A percentile compares a stretch with the other conserved stretches of the same genome.
Conservation (phyloP, 2,797 vertebrate species). For the Stomatorhinus walkeri region DNA sequence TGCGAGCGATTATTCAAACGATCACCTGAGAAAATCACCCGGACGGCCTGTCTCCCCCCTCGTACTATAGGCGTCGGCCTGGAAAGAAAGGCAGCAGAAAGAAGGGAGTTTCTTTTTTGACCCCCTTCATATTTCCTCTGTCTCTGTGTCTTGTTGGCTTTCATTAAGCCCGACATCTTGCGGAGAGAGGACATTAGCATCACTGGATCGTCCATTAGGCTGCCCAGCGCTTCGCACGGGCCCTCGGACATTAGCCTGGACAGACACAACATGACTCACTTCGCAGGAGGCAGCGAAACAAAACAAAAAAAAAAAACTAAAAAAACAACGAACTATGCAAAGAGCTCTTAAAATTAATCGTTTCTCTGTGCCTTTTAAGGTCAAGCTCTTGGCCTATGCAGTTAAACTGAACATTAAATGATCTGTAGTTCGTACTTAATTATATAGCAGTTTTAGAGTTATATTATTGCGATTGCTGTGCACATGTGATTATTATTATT, state of each 20-base stretch:
- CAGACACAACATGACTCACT: constrained; percentile 47
- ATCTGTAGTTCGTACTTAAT: background rate
- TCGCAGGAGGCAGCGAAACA: constrained; percentile 38
- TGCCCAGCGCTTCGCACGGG: constrained; percentile 33
- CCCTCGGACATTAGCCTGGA: constrained; percentile 36
- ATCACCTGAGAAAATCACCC: background rate
- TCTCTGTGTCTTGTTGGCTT: constrained; percentile 40
- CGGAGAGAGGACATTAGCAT: constrained; percentile 52
- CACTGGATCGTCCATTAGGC: constrained; percentile 44
- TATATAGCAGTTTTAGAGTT: background rate
- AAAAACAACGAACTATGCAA: constrained; percentile 41
- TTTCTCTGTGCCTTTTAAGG: constrained; percentile 27
- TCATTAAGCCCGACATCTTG: constrained; percentile 53
- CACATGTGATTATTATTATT: background rate
- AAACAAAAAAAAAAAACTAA: constrained; percentile 40
- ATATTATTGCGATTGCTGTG: background rate
- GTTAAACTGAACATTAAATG: background rate
- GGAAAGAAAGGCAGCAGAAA: constrained; percentile 10
- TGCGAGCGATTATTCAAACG: background rate
- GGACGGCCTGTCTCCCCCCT: background rate
- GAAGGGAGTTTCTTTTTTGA: constrained; percentile 43
- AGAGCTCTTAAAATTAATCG: background rate
- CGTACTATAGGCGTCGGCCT: background rate
- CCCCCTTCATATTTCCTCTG: constrained; percentile 45
- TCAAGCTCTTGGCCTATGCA: constrained; percentile 15